phyloP scores from a whole-genome alignment of 2,113 vertebrate species.

The Mandrillus leucophaeus region DNA sequence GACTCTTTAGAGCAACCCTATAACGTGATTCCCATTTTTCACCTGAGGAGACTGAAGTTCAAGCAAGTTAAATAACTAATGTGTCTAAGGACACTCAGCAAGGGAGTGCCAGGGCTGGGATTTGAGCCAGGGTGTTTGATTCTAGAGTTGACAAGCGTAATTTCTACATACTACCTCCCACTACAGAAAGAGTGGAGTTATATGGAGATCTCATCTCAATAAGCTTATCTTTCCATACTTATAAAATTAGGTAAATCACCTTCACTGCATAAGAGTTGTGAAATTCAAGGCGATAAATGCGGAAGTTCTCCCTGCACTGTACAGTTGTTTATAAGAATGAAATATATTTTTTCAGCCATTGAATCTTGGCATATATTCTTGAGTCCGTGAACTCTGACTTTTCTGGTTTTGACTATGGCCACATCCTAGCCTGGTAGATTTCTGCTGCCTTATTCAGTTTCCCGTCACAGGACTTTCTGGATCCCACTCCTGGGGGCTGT shows the following conservation, averaged over 20 bases:
- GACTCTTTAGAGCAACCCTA: neutral
- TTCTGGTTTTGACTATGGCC: neutral
- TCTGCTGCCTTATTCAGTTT: neutral
- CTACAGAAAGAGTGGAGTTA: neutral
- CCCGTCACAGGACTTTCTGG: neutral
- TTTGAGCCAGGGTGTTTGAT: neutral
- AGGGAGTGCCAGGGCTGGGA: neutral
- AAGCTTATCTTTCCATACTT: neutral
- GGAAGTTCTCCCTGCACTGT: neutral
- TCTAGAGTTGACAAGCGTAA: neutral
- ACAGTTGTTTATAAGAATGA: neutral
- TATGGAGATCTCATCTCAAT: neutral
- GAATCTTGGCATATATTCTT: neutral
- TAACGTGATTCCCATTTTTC: neutral
- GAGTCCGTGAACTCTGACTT: neutral
- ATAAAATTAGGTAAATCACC: neutral
- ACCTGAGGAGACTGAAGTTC: neutral
- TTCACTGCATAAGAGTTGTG: neutral
- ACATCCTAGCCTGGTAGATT: neutral
- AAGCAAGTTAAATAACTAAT: neutral
- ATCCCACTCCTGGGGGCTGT: neutral
- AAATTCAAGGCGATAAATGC: neutral
- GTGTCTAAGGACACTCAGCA: neutral
- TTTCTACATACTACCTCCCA: neutral
- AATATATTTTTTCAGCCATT: neutral